Evolutionary conservation across 2,113 vertebrate species (phyloP).

Genomic region (Ptilonorhynchus violaceus): DNA sequence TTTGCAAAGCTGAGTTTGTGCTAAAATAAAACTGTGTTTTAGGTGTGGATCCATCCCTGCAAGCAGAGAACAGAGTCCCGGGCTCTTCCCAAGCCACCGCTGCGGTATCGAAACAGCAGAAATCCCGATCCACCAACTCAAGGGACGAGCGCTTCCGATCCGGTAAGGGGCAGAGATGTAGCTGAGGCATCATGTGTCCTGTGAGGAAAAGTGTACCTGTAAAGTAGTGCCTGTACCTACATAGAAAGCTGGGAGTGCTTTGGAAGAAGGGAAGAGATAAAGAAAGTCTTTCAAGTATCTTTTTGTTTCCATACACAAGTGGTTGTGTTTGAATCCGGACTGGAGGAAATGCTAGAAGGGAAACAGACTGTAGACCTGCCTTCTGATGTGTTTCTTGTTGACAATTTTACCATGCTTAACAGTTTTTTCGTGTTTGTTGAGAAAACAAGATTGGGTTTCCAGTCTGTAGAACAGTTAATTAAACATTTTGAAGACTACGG

Average conservation of each 20-base stretch:
- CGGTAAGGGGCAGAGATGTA: conserved; percentile 68
- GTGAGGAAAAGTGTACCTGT: background rate
- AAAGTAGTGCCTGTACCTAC: background rate
- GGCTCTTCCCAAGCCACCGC: conserved; percentile 73
- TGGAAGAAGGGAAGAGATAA: background rate
- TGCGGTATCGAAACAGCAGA: conserved; percentile 78
- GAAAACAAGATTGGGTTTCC: background rate
- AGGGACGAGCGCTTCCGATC: conserved; percentile 95
- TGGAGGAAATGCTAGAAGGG: background rate
- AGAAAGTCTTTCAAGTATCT: background rate
- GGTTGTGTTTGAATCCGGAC: background rate
- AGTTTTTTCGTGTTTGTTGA: background rate
- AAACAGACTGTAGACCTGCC: background rate
- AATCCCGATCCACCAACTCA: conserved; percentile 80
- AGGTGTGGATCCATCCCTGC: conserved; percentile 91
- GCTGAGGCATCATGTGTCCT: background rate
- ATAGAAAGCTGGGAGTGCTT: background rate
- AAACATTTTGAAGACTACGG: background rate
- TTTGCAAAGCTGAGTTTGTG: background rate
- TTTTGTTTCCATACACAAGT: background rate
- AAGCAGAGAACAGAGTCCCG: conserved; percentile 82
- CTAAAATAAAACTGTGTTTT: conserved; percentile 45
- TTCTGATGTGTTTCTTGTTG: background rate
- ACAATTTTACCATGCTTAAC: background rate
- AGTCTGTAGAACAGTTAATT: background rate